Evolutionary conservation across 2,797 vertebrate genomes (phyloP), one percentile per base, ranked within the genome.

Genomic region (Sebastes diploproa): DNA sequence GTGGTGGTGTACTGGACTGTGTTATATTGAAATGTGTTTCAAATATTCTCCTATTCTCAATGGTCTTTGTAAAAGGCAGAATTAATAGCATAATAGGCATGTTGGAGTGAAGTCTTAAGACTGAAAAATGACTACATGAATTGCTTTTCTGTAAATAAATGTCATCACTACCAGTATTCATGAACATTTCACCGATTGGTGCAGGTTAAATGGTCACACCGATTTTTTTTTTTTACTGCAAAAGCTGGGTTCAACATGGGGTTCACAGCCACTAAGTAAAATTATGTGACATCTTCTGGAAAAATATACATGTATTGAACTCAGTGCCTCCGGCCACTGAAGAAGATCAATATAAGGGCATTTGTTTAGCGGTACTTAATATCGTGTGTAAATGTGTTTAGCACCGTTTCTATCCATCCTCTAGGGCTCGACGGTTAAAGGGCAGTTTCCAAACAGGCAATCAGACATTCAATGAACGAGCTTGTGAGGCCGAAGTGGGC

Each of bases 391-490:
- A 77, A 85, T 63, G 60, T 67, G 77, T 84, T 89, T 54, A 81
- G 62, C 74, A 77, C 62, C 23, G 64, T 72, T 56, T 66, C 72
- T 58, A 82, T 83, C 59, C 25, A 77, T 88, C 69, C 63, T 76
- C 54, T 65, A 77, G 30, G 34, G 68, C 23, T 50, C n/a, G 25
- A 55, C 9, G 25, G 78, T 77, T 83, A 75, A 87, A 87, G 76
- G 82, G 62, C 71, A 83, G 77, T 65, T 76, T 78, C 68, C 61
- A 77, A 90, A 83, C 27, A 85, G 82, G 50, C 75, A 85, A 83
- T 90, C 71, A 85, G 68, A 84, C 64, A 77, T 80, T 86, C 72
- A 77, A 60, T 80, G 69, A 90, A 86, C 70, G 76, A 68, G 79
- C 50, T 60, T 58, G 63, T 72, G 77, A 81, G 55, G 68, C 62